Evolutionary conservation across 2,797 vertebrate species (phyloP), one percentile per base, ranked within the genome.

Genomic region (Champsocephalus gunnari): DNA sequence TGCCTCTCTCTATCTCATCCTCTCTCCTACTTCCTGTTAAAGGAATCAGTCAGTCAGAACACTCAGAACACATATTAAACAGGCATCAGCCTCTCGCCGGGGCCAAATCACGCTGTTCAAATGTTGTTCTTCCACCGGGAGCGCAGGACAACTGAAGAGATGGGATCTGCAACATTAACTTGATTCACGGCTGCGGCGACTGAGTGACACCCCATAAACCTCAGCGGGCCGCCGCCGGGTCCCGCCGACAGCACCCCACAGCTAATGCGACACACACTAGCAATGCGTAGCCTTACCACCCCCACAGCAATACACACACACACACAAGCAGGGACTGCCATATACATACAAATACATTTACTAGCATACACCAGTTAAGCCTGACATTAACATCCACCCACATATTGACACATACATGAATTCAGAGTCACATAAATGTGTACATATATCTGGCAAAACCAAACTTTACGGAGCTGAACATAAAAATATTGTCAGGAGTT

Each of bases 131-230:
- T 94, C 90, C 91, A 93, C 89, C 88, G 84, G 90, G 89, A 92
- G 91, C 78, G 73, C 88, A 88, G 92, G 92, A 92, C 91, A 91
- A 92, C 91, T 88, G 88, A 90, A 88, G 91, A 93, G 91, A 93
- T 92, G 92, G 92, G 93, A 94, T 93, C 86, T 93, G 92, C 93
- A 93, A 94, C 94, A 94, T 95, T 94, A 94, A 93, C 91, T 92
- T 93, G 93, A 94, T 93, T 93, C 92, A 93, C 91, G 79, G 90
- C 92, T 60, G 88, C 84, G 7, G 89, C 85, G 81, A 92, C 92
- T 93, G 93, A 94, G 92, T 93, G 92, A 93, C 93, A 93, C 91
- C 87, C 93, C 93, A 94, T 95, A 94, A 95, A 94, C 93, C 93
- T 93, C 91, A 92, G 92, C 88, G 58, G 89, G 92, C 89, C 45